Evolutionary conservation across 2,888 invertebrate genomes (phyloP).

Genomic region (Mylabris sibirica): DNA sequence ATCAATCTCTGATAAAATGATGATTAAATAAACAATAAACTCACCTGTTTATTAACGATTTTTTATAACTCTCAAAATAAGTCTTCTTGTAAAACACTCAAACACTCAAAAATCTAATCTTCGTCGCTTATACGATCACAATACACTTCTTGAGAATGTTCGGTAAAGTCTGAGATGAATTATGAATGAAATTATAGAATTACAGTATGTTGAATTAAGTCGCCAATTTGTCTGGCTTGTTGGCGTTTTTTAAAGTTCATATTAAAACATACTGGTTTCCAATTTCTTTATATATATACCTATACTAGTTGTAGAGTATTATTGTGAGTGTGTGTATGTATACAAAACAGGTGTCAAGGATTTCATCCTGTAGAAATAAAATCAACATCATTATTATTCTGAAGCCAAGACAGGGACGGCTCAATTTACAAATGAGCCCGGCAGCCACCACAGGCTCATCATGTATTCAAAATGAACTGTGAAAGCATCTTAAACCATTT

Average conservation of each 20-base stretch:
- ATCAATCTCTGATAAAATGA: not conserved
- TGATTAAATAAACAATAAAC: not conserved
- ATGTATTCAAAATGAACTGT: no score
- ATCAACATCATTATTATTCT: not conserved
- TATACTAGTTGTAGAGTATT: slow-evolving; percentile 14
- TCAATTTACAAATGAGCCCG: no score
- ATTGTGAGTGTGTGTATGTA: not conserved
- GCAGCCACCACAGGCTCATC: no score
- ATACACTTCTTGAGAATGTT: no score
- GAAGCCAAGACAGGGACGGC: not conserved
- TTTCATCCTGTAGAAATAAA: slow-evolving; percentile 9
- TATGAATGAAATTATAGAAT: slow-evolving; percentile 8
- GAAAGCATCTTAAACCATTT: no score
- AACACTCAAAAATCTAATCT: not conserved
- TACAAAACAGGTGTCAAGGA: slow-evolving; percentile 26
- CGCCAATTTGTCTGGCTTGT: slow-evolving; percentile 28
- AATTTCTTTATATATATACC: slow-evolving; percentile 30
- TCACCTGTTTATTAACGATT: no score
- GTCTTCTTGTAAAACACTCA: not conserved
- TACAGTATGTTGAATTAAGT: not conserved
- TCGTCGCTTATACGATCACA: no score
- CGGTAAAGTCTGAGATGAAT: not conserved
- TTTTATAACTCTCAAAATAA: no score
- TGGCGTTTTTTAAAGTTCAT: slow-evolving; percentile 20
- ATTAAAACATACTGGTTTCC: slow-evolving; percentile 23